Percentiles rank a stretch among this genome's conserved stretches.
Evolutionary conservation across 2,113 vertebrate genomes (phyloP).

Genomic region (Menura novaehollandiae): DNA sequence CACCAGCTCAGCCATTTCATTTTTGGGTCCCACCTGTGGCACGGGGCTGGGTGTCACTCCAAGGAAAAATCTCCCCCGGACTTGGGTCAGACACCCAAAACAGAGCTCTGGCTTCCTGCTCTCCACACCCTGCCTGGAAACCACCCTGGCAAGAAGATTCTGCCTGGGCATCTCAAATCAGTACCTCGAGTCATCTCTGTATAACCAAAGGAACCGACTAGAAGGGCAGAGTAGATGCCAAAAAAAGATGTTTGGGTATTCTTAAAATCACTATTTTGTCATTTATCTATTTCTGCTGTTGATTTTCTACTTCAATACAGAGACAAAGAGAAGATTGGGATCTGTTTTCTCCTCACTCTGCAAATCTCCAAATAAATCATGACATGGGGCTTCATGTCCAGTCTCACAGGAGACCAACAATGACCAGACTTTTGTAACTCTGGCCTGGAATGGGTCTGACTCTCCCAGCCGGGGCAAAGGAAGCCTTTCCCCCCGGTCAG

Average conservation of each 20-base stretch:
- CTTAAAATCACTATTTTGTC: rapidly evolving
- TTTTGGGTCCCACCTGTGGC: too few species aligned
- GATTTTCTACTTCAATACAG: background rate
- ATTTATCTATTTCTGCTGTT: rapidly evolving
- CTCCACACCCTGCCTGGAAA: rapidly evolving
- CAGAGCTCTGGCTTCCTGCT: background rate
- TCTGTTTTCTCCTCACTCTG: rapidly evolving
- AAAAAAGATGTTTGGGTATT: background rate
- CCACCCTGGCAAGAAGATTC: background rate
- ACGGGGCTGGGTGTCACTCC: too few species aligned
- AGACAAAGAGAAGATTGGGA: rapidly evolving
- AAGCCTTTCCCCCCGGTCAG: rapidly evolving
- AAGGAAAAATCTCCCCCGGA: rapidly evolving
- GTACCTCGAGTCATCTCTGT: rapidly evolving
- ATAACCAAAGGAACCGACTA: rapidly evolving
- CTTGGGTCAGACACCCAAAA: background rate
- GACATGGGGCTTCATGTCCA: rapidly evolving
- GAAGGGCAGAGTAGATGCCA: background rate
- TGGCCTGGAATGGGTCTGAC: background rate
- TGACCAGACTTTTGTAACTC: rapidly evolving
- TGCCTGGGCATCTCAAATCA: too few species aligned
- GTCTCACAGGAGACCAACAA: background rate
- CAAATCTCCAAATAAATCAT: rapidly evolving
- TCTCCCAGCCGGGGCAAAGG: background rate
- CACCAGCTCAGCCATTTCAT: background rate